A percentile compares a stretch with the other conserved stretches of the same genome.
Conservation (phyloP, 2,888 invertebrate species). For the Neuroscelio doddi region DNA sequence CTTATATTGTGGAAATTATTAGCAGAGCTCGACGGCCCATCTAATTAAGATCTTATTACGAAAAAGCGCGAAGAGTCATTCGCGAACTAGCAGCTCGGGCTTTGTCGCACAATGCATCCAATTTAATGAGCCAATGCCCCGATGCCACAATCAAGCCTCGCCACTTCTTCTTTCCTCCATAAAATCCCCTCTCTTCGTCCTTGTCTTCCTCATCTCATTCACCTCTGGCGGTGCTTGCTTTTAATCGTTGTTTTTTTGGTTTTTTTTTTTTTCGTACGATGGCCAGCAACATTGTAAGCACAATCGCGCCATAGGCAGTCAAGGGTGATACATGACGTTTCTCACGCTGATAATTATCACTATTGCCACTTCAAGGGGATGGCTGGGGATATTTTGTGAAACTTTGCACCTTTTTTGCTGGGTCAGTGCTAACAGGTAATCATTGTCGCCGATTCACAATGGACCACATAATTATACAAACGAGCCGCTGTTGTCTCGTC, state of each 20-base stretch:
- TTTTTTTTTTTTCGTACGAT: neutral
- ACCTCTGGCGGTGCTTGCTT: neutral
- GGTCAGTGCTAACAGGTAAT: slow-evolving; percentile 7
- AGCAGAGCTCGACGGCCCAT: too few relatives aligned
- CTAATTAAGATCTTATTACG: slow-evolving; percentile 20
- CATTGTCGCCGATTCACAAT: slow-evolving; percentile 1
- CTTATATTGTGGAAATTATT: too few relatives aligned
- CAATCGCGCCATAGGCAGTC: slow-evolving; percentile 3
- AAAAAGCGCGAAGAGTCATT: slow-evolving; percentile 5
- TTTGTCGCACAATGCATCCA: slow-evolving; percentile 19
- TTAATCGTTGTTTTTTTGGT: neutral
- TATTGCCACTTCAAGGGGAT: neutral
- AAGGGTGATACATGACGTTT: slow-evolving; percentile 16
- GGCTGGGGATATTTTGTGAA: neutral
- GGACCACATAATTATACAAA: slow-evolving; percentile 2
- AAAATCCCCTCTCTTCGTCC: slow-evolving; percentile 2
- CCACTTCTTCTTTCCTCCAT: neutral
- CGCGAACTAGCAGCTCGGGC: neutral
- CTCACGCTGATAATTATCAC: slow-evolving; percentile 31
- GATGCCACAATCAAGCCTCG: slow-evolving; percentile 22
- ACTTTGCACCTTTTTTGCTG: neutral
- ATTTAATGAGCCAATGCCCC: slow-evolving; percentile 33
- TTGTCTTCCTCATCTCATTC: slow-evolving; percentile 8
- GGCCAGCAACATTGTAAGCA: neutral
- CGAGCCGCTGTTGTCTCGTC: neutral